A percentile compares a stretch with the other conserved stretches of the same genome.
phyloP scores from a whole-genome alignment of 2,797 vertebrate genomes.

The Neoniphon sammara region DNA sequence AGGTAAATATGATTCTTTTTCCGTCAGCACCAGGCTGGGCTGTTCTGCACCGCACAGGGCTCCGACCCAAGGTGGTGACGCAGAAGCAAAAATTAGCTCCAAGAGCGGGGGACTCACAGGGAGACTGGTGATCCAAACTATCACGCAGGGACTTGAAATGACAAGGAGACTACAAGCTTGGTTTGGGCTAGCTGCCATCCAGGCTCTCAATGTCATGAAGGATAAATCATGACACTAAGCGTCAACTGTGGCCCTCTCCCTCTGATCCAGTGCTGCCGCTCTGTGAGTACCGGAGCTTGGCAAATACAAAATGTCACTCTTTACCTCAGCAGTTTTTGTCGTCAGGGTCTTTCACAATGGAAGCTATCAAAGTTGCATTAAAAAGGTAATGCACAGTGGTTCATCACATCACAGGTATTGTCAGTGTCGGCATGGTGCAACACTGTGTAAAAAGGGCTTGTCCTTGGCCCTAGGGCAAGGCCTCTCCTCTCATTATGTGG shows the following conservation, averaged over 20 bases:
- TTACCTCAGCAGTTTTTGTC: slow-evolving; percentile 37
- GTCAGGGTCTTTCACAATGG: slow-evolving; percentile 22
- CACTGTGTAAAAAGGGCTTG: slow-evolving; percentile 11
- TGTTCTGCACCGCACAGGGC: slow-evolving; percentile 11
- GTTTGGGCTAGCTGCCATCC: slow-evolving; percentile 69
- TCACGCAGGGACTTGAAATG: slow-evolving; percentile 45
- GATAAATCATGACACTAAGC: slow-evolving; percentile 67
- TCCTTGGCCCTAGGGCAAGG: slow-evolving; percentile 34
- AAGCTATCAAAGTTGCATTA: slow-evolving; percentile 43
- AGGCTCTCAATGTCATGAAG: slow-evolving; percentile 75
- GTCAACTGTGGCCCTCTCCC: slow-evolving; percentile 31
- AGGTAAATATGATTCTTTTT: slow-evolving; percentile 25
- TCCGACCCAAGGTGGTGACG: slow-evolving; percentile 27
- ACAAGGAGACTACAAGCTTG: slow-evolving; percentile 49
- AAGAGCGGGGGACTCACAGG: slow-evolving; percentile 19
- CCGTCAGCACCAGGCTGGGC: slow-evolving; percentile 24
- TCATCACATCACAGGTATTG: not conserved
- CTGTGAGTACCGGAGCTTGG: slow-evolving; percentile 22
- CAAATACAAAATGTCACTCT: slow-evolving; percentile 54
- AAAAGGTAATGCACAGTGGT: slow-evolving; percentile 7
- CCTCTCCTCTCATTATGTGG: slow-evolving; percentile 26
- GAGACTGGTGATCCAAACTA: slow-evolving; percentile 48
- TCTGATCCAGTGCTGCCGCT: slow-evolving; percentile 40
- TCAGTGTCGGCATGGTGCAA: slow-evolving; percentile 33
- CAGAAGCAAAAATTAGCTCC: slow-evolving; percentile 41